phyloP scores from a whole-genome alignment of 2,888 invertebrate genomes.

The Steinernema carpocapsae region DNA sequence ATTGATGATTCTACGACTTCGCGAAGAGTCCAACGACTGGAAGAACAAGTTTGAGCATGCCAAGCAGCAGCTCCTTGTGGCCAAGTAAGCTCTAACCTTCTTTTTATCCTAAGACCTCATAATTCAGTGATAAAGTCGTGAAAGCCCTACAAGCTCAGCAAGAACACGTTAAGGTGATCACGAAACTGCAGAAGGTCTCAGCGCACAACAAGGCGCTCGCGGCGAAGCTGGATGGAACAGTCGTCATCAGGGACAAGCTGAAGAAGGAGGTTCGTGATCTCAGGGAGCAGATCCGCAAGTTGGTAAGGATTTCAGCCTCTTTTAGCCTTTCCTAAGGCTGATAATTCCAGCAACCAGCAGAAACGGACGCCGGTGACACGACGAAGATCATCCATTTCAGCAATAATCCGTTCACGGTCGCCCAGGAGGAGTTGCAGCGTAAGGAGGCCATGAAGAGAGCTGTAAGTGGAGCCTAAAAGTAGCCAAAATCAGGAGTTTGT shows the following conservation, averaged over 20 bases:
- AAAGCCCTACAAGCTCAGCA: neutral
- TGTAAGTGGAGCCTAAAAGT: neutral
- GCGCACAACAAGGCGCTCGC: neutral
- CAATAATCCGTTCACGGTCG: neutral
- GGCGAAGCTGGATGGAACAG: neutral
- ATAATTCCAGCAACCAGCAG: constrained; percentile 17
- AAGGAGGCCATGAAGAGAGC: constrained; percentile 14
- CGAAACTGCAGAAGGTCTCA: neutral
- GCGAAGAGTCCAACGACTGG: constrained; percentile 3
- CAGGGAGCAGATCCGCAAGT: neutral
- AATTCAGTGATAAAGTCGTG: neutral
- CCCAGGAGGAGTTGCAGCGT: neutral
- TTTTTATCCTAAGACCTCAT: neutral
- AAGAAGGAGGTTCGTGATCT: constrained; percentile 1
- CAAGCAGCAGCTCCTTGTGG: neutral
- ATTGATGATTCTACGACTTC: neutral
- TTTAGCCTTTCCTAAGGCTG: too few relatives aligned
- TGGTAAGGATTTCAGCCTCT: neutral
- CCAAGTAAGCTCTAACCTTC: neutral
- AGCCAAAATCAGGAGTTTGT: neutral
- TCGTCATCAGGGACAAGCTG: neutral
- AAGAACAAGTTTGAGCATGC: constrained; percentile 14
- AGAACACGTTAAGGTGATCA: neutral
- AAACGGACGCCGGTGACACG: constrained; percentile 13
- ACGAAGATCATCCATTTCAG: constrained; percentile 16